Evolutionary conservation across 2,113 vertebrate genomes (phyloP), one percentile per base, ranked within the genome.

Genomic region (Triplophysa rosa): DNA sequence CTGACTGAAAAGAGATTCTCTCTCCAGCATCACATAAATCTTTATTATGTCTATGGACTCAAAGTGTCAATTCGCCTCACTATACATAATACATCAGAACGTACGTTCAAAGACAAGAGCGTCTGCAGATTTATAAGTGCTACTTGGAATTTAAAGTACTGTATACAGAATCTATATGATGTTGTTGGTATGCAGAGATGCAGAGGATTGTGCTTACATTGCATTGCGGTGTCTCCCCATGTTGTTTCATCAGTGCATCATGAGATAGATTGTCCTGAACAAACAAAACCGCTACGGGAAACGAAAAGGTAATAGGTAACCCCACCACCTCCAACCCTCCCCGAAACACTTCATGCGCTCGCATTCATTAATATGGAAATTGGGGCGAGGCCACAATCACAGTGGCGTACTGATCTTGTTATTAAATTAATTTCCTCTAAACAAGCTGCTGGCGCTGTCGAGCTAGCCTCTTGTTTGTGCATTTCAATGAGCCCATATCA

Each of bases 401-500:
- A 5, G 67, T 23, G 67, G 86, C 88, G 87, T 88, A 85, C 88
- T 87, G 83, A 89, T 90, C 86, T 86, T 84, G 83, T 92, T 91
- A 92, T 90, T 91, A 92, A 91, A 91, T 91, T 86, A 89, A 91
- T 91, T 91, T 89, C 77, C 66, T 74, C 80, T 85, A 89, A 90
- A 90, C 88, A 89, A 88, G 86, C 82, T 4, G 78, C 84, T 72
- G 81, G 84, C 86, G 87, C 84, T 89, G 90, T 90, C 90, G 87
- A 88, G 87, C 87, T 90, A 88, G 91, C 78, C 74, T 73, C 74
- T 80, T 80, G 78, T 87, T 83, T 77, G 70, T 3, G 82, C 90
- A 92, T 93, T 88, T 88, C 89, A 91, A 93, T 91, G 89, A 89
- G 80, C 69, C 64, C 87, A 88, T 90, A 91, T 93, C 90, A 91